Conservation (phyloP, 2,888 invertebrate species). For the Mimumesa dahlbomi region DNA sequence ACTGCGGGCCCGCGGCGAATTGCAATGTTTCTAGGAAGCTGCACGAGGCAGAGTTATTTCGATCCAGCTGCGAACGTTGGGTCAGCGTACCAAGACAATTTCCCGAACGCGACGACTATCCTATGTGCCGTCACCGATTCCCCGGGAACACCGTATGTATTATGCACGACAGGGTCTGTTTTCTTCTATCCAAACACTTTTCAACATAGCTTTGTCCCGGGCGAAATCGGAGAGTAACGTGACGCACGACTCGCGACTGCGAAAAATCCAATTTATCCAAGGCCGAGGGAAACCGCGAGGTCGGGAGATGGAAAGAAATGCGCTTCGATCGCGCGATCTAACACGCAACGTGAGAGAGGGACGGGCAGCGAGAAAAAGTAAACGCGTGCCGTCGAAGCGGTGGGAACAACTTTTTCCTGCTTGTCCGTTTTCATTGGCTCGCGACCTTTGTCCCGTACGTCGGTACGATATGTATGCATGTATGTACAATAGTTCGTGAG, state of each 20-base stretch:
- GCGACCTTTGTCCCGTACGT: neutral
- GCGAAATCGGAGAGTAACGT: neutral
- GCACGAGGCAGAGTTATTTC: conserved; percentile 67
- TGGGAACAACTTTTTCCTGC: neutral
- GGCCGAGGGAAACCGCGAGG: neutral
- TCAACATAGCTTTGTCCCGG: too few species aligned
- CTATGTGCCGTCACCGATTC: conserved; percentile 12
- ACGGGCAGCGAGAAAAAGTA: too few species aligned
- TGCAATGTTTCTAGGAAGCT: conserved; percentile 54
- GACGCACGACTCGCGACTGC: neutral
- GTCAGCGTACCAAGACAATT: conserved; percentile 72
- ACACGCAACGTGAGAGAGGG: neutral
- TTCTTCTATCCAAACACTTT: too few species aligned
- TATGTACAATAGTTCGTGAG: too few species aligned
- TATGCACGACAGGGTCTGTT: neutral
- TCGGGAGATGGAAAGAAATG: neutral
- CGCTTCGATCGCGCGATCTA: neutral
- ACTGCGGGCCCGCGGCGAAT: conserved; percentile 21
- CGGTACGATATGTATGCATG: too few species aligned
- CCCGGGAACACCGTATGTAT: too few species aligned
- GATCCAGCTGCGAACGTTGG: conserved; percentile 60
- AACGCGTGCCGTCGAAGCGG: neutral
- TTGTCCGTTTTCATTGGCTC: too few species aligned
- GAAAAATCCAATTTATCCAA: conserved; percentile 10
- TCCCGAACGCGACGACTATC: conserved; percentile 51